Percentiles rank a stretch among this genome's conserved stretches.
Evolutionary conservation across 2,888 invertebrate species (phyloP).

Genomic region (Rotaria sp.): DNA sequence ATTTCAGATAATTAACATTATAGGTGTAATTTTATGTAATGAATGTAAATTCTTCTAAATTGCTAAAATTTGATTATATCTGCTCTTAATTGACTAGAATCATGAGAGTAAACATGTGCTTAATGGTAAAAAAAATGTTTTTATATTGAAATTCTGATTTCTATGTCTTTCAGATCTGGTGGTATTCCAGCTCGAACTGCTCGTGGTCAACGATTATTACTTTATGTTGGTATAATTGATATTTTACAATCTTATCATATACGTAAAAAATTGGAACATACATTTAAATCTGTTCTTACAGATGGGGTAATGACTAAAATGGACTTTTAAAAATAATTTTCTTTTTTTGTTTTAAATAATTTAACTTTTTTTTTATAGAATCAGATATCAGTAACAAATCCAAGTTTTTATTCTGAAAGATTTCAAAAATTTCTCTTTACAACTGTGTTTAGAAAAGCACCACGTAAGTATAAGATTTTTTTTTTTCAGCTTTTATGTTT

Average conservation of each 20-base stretch:
- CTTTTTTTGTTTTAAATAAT: background rate
- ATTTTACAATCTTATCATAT: conserved; percentile 94
- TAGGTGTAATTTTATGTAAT: no score
- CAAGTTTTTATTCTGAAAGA: conserved; percentile 20
- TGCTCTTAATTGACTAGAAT: no score
- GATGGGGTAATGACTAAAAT: conserved; percentile 33
- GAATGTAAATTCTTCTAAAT: no score
- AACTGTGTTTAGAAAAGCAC: conserved; percentile 24
- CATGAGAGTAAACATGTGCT: no score
- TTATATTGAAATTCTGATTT: no score
- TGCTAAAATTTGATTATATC: no score
- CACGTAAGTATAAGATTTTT: background rate
- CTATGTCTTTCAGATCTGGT: background rate
- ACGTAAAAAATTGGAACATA: conserved; percentile 94
- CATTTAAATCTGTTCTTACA: conserved; percentile 59
- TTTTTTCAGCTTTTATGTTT: background rate
- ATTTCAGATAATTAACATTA: no score
- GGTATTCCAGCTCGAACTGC: conserved; percentile 36
- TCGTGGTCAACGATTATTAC: conserved; percentile 35
- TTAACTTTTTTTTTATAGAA: background rate
- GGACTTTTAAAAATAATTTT: background rate
- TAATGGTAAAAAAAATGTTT: no score
- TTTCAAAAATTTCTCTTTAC: conserved; percentile 22
- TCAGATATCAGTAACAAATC: conserved; percentile 1
- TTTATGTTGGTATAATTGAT: conserved; percentile 94